Percentiles rank a stretch among this genome's conserved stretches.
Conservation (phyloP, 2,113 vertebrate species). For the Perognathus longimembris region DNA sequence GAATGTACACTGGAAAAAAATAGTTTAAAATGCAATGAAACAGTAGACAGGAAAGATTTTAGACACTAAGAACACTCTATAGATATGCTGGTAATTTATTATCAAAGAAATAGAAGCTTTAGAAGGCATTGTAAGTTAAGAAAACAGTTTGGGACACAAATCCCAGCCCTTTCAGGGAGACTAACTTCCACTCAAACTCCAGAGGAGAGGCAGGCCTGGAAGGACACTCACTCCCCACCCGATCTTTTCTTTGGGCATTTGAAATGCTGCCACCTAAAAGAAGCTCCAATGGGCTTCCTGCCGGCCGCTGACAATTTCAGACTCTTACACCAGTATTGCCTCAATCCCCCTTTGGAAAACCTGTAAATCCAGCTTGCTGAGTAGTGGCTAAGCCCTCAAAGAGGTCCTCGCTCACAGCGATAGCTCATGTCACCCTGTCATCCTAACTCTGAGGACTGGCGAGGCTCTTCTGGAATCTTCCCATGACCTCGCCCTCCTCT, state of each 20-base stretch:
- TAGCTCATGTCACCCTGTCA: background rate
- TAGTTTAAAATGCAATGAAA: background rate
- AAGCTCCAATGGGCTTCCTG: background rate
- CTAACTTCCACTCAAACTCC: background rate
- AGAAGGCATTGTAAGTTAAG: background rate
- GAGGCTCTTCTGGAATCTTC: background rate
- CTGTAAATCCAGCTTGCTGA: background rate
- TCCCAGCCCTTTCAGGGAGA: background rate
- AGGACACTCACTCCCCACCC: background rate
- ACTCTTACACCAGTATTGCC: background rate
- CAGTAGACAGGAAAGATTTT: background rate
- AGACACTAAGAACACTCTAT: background rate
- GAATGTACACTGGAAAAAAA: constrained; percentile 3
- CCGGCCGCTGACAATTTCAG: background rate
- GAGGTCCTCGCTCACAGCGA: background rate
- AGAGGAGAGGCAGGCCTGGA: background rate
- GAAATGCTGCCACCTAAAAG: background rate
- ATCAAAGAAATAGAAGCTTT: background rate
- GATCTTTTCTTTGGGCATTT: background rate
- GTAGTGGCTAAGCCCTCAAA: background rate
- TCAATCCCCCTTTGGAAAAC: background rate
- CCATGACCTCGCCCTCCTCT: fast-evolving
- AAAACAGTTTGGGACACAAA: background rate
- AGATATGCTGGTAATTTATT: background rate
- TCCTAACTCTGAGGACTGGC: background rate